Evolutionary conservation across 2,113 vertebrate species (phyloP), one percentile per base, ranked within the genome.

Genomic region (Etia nguti): DNA sequence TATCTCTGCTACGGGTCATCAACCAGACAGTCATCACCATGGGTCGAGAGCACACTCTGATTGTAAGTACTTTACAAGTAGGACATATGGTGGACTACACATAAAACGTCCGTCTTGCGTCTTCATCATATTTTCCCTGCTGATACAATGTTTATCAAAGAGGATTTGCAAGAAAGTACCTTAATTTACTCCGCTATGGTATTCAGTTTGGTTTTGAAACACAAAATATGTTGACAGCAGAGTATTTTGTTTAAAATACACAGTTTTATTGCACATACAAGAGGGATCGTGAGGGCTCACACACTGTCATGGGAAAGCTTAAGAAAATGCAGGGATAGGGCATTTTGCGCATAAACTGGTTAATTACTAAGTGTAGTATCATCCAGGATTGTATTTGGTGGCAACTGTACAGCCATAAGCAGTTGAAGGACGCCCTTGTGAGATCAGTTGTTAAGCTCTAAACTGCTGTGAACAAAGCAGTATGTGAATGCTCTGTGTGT

Each of bases 1-100:
- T 96, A 10, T 97, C 97, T 89, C 93, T 99, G 75, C 93, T 99
- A 31, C 96, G 96, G 88, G 97, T 95, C 1, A 98, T 99, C 90
- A 99, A 98, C 96, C 91, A 86, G 83, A 98, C 96, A 0, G 98
- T 99, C 93, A 99, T 99, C 96, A 97, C 95, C 0, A 98, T 99
- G 98, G 97, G 97, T 11, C 94, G 98, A 86, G 98, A 98, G 36
- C 97, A 99, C 4, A 10, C 92, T 59, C 95, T 99, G 86, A 99
- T 97, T 54, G 99, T 99, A 92, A 99, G 99, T 99, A 82, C 65
- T 73, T 41, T 57, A 8, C 15, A 43, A n/a, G 4, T n/a, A 38
- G 5, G 1, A 11, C 41, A 52, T 46, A 31, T 52, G 20, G 10
- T 22, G 31, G 18, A 65, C 59, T 22, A n/a, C n/a, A n/a, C 38